Conservation (phyloP, 2,113 vertebrate species). For the Coryphaenoides rupestris region DNA sequence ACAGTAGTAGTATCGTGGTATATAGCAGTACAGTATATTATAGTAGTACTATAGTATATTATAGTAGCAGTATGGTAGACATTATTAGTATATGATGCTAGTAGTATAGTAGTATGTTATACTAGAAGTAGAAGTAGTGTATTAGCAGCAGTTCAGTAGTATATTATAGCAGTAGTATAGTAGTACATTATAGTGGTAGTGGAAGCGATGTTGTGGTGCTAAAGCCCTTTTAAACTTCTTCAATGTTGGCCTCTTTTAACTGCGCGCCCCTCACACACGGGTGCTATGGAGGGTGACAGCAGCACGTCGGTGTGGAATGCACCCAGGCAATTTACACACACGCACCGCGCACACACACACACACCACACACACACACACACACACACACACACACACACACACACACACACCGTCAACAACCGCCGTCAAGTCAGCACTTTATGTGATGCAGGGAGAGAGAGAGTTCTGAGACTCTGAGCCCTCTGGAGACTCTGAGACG, state of each 20-base stretch:
- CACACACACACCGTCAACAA: not conserved
- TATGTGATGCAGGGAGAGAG: conserved; percentile 28
- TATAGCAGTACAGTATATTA: too few relatives aligned
- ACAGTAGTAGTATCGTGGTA: too few relatives aligned
- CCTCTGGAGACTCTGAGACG: conserved; percentile 3
- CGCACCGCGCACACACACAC: conserved; percentile 43
- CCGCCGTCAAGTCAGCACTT: conserved; percentile 29
- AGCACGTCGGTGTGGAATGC: conserved; percentile 64
- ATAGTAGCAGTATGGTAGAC: too few relatives aligned
- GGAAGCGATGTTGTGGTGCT: conserved; percentile 24
- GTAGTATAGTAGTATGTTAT: too few relatives aligned
- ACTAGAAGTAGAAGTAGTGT: too few relatives aligned
- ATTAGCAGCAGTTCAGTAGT: too few relatives aligned
- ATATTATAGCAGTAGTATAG: too few relatives aligned
- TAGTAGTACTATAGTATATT: too few relatives aligned
- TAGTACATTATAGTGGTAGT: not conserved
- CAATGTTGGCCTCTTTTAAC: conserved; percentile 38
- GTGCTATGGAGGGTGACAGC: conserved; percentile 55
- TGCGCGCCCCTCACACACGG: conserved; percentile 47
- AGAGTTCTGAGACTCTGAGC: conserved; percentile 48
- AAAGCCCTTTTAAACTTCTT: conserved; percentile 21
- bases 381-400: too few relatives aligned
- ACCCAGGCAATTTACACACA: conserved; percentile 52
- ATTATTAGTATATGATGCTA: too few relatives aligned
- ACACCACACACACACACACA: not conserved